Percentiles rank a stretch among this genome's conserved stretches.
These are phyloP conservation scores for Capreolus pygargus DNA, from an alignment of 2,113 vertebrate species.

Conservation along the genomic window DNA sequence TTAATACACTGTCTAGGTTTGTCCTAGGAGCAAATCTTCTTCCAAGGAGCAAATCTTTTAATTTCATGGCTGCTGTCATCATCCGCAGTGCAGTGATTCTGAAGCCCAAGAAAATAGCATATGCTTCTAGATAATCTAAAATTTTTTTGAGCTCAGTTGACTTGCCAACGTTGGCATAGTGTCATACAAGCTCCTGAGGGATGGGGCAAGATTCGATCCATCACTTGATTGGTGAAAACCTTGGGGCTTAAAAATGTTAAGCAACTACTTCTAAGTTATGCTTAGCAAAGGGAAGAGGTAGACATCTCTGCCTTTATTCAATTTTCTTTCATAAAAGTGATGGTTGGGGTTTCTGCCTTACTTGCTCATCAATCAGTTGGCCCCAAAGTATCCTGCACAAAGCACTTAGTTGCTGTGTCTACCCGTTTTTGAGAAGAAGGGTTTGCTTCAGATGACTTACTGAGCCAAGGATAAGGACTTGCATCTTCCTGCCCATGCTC, in stretches of 20 bases:
- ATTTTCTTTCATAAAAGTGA: not conserved
- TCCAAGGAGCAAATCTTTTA: not conserved
- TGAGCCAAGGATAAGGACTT: not conserved
- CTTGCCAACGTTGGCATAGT: not conserved
- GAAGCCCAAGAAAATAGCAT: not conserved
- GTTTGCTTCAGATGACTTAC: not conserved
- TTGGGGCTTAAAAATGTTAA: not conserved
- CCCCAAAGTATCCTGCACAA: not conserved
- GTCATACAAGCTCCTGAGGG: not conserved
- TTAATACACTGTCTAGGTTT: not conserved
- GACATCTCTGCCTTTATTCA: constrained; percentile 6
- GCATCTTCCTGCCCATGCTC: not conserved
- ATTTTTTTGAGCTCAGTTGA: not conserved
- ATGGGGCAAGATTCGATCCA: not conserved
- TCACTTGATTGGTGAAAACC: not conserved
- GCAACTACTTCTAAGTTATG: not conserved
- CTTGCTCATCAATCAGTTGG: not conserved
- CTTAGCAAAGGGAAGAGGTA: not conserved
- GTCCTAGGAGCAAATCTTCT: not conserved
- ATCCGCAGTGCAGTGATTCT: not conserved
- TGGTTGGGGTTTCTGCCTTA: not conserved
- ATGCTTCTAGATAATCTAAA: not conserved
- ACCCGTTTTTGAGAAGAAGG: not conserved
- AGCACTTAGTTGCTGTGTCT: not conserved
- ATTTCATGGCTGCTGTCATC: not conserved